Evolutionary conservation across 2,113 vertebrate species (phyloP), one percentile per base, ranked within the genome.

Genomic region (Podarcis cretensis): DNA sequence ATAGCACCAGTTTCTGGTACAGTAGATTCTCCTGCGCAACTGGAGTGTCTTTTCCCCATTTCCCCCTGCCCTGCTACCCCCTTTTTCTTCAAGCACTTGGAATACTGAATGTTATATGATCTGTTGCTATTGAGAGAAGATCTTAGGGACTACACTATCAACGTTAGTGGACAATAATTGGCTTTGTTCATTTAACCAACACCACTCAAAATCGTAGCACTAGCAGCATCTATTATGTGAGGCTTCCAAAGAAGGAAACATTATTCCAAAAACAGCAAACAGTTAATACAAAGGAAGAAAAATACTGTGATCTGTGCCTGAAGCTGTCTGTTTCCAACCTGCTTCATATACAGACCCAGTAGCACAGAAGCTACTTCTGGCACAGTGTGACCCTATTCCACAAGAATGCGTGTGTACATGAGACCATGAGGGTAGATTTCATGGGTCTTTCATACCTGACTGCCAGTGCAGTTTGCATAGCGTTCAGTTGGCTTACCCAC

Each of bases 21-120:
- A 87, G 94, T 86, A 48, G 68, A 86, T 18, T 35, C 59, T 68
- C 76, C 69, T 79, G 68, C 71, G 88, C 0, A 21, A 81, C 85
- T 76, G 40, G 4, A 88, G 84, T 81, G 92, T 81, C 84, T 91
- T 77, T 90, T 89, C 92, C 48, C 6, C 89, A 75, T 86, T 77
- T 87, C 75, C 2, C 59, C 54, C 86, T 6, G 0, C 25, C 2
- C 27, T 32, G 9, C 27, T 37, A 59, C 40, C 40, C 40, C 13
- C 35, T 57, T 71, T 73, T 48, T 32, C 73, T 83, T 83, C 20
- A 82, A 5, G 83, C 85, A 35, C 43, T 10, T 40, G 87, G 77
- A 79, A 66, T 75, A 76, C 80, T 85, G 40, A 1, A 30, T 27
- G 12, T 74, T 81, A 83, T 3, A 48, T 2, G 10, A 8, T 65